Conservation (phyloP, 2,797 vertebrate genomes). For the Amblyraja radiata region DNA sequence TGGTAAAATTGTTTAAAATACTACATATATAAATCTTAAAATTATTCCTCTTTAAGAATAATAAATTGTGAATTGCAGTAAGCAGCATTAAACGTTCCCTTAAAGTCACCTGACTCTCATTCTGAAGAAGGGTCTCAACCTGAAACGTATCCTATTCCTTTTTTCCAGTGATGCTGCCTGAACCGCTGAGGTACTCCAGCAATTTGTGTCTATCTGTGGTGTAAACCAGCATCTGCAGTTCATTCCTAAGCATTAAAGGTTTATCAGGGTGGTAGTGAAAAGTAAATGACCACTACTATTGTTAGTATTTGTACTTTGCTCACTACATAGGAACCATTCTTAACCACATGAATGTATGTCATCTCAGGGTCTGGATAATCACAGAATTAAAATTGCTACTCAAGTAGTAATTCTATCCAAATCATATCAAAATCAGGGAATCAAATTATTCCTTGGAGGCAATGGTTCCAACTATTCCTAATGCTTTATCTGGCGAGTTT, state of each 20-base stretch:
- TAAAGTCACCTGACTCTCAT: no score
- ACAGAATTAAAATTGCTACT: not conserved
- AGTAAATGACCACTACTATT: not conserved
- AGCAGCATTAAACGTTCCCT: no score
- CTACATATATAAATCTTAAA: not conserved
- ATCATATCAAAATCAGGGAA: not conserved
- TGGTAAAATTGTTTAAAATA: not conserved
- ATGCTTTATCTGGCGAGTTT: conserved; percentile 64
- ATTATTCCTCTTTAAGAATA: not conserved
- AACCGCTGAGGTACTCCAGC: no score
- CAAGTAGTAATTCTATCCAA: not conserved
- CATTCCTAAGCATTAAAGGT: no score
- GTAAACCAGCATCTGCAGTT: no score
- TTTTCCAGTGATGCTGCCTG: no score
- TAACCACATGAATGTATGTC: not conserved
- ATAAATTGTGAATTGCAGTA: not conserved
- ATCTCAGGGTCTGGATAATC: not conserved
- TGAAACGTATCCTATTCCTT: no score
- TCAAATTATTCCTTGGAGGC: not conserved
- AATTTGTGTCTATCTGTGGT: no score
- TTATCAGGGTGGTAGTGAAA: not conserved
- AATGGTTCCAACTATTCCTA: conserved; percentile 66
- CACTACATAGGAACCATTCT: not conserved
- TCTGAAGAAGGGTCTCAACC: no score
- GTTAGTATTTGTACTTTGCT: not conserved